A percentile compares a stretch with the other conserved stretches of the same genome.
These are phyloP conservation scores for Burhinus bistriatus DNA, from an alignment of 2,113 vertebrate genomes.

Conservation along the genomic window DNA sequence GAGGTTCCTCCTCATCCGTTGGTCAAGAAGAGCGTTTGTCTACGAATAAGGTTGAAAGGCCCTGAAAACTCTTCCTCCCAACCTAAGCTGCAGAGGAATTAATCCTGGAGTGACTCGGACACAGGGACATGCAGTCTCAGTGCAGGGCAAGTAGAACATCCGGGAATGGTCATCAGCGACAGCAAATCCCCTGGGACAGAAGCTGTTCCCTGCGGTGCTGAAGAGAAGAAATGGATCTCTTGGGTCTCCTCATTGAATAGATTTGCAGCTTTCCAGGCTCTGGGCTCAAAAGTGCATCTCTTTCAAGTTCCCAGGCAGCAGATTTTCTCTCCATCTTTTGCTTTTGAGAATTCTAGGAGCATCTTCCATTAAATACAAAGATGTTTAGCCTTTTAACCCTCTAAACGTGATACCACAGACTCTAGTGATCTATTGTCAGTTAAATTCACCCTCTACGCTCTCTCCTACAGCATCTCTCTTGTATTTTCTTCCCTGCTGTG, in stretches of 20 bases:
- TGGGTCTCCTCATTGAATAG: not conserved
- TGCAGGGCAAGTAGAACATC: accelerated
- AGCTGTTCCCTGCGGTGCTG: not conserved
- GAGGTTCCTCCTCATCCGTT: not conserved
- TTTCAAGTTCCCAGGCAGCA: conserved; percentile 53
- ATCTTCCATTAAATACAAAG: conserved; percentile 46
- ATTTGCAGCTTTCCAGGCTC: not conserved
- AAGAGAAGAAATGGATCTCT: not conserved
- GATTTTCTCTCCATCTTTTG: conserved; percentile 41
- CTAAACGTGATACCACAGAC: conserved; percentile 30
- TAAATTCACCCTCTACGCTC: conserved; percentile 58
- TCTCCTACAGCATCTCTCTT: conserved; percentile 34
- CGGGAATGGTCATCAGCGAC: not conserved
- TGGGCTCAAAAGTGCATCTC: not conserved
- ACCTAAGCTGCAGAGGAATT: not conserved
- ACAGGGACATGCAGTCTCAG: accelerated
- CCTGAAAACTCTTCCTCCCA: not conserved
- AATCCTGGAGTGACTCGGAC: not conserved
- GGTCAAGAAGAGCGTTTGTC: not conserved
- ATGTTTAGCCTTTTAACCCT: conserved; percentile 61
- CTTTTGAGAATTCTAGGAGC: conserved; percentile 57
- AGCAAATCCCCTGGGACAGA: not conserved
- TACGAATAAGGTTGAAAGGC: not conserved
- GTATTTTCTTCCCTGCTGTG: conserved; percentile 48
- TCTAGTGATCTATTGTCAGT: conserved; percentile 61